Evolutionary conservation across 2,888 invertebrate species (phyloP), one percentile per base, ranked within the genome.

Genomic region (Orthonevra nobilis): DNA sequence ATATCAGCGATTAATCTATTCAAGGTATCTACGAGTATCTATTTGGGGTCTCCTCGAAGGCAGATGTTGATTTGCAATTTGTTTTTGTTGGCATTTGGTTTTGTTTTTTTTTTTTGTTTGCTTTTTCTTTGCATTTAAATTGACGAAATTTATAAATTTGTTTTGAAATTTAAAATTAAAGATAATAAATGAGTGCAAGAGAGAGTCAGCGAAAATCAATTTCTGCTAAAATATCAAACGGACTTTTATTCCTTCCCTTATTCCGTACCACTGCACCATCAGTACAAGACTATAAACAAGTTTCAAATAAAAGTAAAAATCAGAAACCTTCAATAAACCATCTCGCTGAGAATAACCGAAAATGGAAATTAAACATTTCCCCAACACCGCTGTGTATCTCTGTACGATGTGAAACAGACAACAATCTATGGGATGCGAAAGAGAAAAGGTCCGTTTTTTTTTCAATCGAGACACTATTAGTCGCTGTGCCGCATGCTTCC

Each of bases 11-110:
- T 34, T 79, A 54, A 79, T 72, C 72, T 38, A 23, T 46, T 64
- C n/a, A 30, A 19, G 7, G 32, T 46, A 72, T 79, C 72, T 79
- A n/a, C n/a, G n/a, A n/a, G n/a, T n/a, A n/a, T n/a, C n/a, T n/a
- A n/a, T n/a, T 36, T 60, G 36, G 15, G 48, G 38, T 34, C 48
- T 40, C 26, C 20, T 64, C 42, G 36, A 68, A 26, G 7, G 15
- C 5, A 48, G 40, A 54, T 42, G 52, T 60, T 79, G 66, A 72
- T 72, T 79, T 72, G 60, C 40, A 60, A 66, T 77, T 64, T 60
- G 50, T 66, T 50, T 34, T 42, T 46, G 30, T 48, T 19, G 15
- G 30, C 26, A n/a, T n/a, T 20, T 15, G 12, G 14, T n/a, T n/a
- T n/a, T n/a, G 23, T 23, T 23, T 23, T 23, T 23, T 23, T 23